These are phyloP conservation scores for Pocota personata DNA, from an alignment of 2,888 invertebrate species.

Conservation along the genomic window DNA sequence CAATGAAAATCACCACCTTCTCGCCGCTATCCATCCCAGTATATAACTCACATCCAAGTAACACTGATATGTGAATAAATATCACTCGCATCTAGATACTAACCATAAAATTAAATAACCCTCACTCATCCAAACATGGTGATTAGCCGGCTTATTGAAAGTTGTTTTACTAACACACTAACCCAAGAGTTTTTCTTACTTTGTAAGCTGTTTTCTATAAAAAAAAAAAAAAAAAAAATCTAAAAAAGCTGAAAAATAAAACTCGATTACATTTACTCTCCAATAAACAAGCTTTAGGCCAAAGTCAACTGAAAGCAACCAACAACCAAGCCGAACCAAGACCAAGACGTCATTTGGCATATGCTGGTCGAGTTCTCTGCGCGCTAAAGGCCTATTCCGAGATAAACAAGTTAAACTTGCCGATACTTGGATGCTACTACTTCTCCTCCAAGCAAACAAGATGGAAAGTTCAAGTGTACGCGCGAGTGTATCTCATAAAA, in stretches of 20 bases:
- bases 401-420: slow-evolving; percentile 57
- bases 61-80: slow-evolving; percentile 22
- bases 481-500: slow-evolving; percentile 1
- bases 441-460: slow-evolving; percentile 27
- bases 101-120: slow-evolving; percentile 40
- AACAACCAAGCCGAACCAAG: not conserved
- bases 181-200: slow-evolving; percentile 30
- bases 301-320: slow-evolving; percentile 53
- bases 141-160: slow-evolving; percentile 52
- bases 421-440: not conserved
- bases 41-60: not conserved
- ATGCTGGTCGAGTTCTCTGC: slow-evolving; percentile 30
- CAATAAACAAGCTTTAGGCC: slow-evolving; percentile 46
- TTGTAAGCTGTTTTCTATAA: slow-evolving; percentile 23
- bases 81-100: slow-evolving; percentile 33
- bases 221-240: not conserved
- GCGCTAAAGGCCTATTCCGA: slow-evolving; percentile 7
- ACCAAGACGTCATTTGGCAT: slow-evolving; percentile 30
- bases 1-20: not conserved
- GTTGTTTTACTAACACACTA: slow-evolving; percentile 68
- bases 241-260: slow-evolving; percentile 6
- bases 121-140: slow-evolving; percentile 43
- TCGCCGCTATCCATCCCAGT: not conserved
- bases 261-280: slow-evolving; percentile 22
- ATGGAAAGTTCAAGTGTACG: slow-evolving; percentile 54